Evolutionary conservation across 2,113 vertebrate species (phyloP).

Genomic region (Macquaria australasica): DNA sequence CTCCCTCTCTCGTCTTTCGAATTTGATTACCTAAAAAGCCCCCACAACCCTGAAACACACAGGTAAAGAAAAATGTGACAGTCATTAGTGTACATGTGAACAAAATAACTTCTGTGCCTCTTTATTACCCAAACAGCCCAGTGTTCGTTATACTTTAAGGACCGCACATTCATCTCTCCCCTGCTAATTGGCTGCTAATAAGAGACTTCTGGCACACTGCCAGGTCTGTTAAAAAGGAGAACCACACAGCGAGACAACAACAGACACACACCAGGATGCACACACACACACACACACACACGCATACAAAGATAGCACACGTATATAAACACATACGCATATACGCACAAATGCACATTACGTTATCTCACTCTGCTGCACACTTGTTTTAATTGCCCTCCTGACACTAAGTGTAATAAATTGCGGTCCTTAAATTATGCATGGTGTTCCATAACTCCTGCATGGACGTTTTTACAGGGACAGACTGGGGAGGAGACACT

Average conservation of each 20-base stretch:
- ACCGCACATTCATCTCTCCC: conserved; percentile 54
- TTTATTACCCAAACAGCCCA: conserved; percentile 27
- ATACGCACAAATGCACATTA: conserved; percentile 29
- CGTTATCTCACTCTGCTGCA: conserved; percentile 46
- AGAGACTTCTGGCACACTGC: conserved; percentile 57
- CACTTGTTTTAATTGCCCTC: conserved; percentile 68
- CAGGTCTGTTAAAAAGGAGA: conserved; percentile 45
- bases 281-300: conserved; percentile 33
- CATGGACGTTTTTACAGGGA: conserved; percentile 22
- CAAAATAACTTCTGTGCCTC: conserved; percentile 26
- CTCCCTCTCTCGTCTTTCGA: conserved; percentile 5
- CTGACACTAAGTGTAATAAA: conserved; percentile 67
- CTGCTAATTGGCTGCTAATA: conserved; percentile 76
- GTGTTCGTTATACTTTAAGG: conserved; percentile 35
- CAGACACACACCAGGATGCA: conserved; percentile 9
- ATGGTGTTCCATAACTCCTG: conserved; percentile 46
- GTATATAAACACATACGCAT: conserved; percentile 25
- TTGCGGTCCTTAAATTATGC: conserved; percentile 63
- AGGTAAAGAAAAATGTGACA: not conserved
- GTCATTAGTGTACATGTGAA: conserved; percentile 22
- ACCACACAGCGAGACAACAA: conserved; percentile 37
- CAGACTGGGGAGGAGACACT: conserved; percentile 33
- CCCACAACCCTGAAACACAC: not conserved
- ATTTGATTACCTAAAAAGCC: conserved; percentile 6
- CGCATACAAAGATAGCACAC: conserved; percentile 1